Evolutionary conservation across 2,888 invertebrate species (phyloP).

Genomic region (Cryptus viduatorius): DNA sequence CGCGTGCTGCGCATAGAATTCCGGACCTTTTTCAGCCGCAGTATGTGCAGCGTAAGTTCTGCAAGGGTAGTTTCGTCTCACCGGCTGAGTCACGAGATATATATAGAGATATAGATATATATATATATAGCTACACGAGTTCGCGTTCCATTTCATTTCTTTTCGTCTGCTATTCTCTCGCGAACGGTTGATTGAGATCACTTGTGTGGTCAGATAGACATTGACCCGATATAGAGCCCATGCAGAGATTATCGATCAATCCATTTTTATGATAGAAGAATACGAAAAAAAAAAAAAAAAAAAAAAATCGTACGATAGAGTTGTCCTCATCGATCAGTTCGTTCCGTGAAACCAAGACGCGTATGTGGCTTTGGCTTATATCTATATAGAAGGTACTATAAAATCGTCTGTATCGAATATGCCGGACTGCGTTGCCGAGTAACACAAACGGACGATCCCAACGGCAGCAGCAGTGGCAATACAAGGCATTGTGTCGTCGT

Average conservation of each 20-base stretch:
- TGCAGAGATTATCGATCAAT: conserved; percentile 40
- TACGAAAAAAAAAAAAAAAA: background rate
- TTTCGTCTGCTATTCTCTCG: conserved; percentile 11
- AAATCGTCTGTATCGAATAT: background rate
- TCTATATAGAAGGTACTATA: background rate
- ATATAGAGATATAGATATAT: conserved; percentile 39
- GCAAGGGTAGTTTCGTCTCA: conserved; percentile 57
- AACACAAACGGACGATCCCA: conserved; percentile 3
- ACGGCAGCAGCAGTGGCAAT: background rate
- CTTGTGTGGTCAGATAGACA: conserved; percentile 24
- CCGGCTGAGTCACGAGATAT: conserved; percentile 11
- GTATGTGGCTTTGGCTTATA: background rate
- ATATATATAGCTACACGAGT: background rate
- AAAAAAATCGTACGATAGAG: conserved; percentile 23
- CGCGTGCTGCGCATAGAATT: conserved; percentile 16
- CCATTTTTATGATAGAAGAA: conserved; percentile 29
- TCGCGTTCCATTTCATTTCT: conserved; percentile 2
- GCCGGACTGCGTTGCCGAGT: background rate
- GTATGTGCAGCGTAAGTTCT: conserved; percentile 40
- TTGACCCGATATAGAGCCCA: conserved; percentile 8
- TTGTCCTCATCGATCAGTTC: conserved; percentile 47
- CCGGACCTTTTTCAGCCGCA: conserved; percentile 40
- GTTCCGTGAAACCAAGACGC: background rate
- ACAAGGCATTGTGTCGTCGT: conserved; percentile 29
- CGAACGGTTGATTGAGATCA: conserved; percentile 29